Conservation (phyloP, 1,140 invertebrate species). For the Carposina sasakii region DNA sequence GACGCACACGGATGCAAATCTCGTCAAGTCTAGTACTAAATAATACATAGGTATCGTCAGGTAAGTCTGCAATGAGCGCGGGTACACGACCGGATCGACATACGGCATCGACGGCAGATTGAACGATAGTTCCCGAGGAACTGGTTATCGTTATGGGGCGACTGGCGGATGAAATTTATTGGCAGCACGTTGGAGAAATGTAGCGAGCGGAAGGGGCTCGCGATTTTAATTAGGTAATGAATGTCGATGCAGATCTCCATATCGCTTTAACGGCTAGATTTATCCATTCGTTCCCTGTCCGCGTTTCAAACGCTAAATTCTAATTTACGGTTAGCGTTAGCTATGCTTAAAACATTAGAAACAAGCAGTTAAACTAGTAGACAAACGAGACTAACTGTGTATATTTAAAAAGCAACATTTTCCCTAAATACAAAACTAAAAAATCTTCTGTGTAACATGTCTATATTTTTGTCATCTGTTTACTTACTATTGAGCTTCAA, state of each 20-base stretch:
- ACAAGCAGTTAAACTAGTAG: too few species aligned
- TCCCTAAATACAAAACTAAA: too few species aligned
- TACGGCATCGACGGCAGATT: conserved; percentile 70
- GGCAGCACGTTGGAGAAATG: conserved; percentile 69
- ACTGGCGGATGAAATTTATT: conserved; percentile 72
- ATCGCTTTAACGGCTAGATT: conserved; percentile 68
- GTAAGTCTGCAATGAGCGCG: conserved; percentile 62
- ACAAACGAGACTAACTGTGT: too few species aligned
- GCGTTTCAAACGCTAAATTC: conserved; percentile 50
- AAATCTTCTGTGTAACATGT: too few species aligned
- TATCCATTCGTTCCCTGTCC: conserved; percentile 58
- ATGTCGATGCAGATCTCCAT: conserved; percentile 71
- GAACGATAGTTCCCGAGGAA: conserved; percentile 72
- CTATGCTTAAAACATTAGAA: too few species aligned
- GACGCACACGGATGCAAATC: conserved; percentile 30
- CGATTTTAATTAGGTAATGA: conserved; percentile 73
- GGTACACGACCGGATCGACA: conserved; percentile 70
- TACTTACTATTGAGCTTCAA: too few species aligned
- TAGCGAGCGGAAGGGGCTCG: conserved; percentile 69
- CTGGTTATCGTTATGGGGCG: conserved; percentile 72
- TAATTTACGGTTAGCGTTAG: too few species aligned
- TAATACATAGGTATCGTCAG: conserved; percentile 71
- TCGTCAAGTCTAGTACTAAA: conserved; percentile 57
- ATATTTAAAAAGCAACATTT: too few species aligned
- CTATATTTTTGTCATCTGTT: too few species aligned